phyloP scores from a whole-genome alignment of 2,113 vertebrate species.

The Isichthys henryi region DNA sequence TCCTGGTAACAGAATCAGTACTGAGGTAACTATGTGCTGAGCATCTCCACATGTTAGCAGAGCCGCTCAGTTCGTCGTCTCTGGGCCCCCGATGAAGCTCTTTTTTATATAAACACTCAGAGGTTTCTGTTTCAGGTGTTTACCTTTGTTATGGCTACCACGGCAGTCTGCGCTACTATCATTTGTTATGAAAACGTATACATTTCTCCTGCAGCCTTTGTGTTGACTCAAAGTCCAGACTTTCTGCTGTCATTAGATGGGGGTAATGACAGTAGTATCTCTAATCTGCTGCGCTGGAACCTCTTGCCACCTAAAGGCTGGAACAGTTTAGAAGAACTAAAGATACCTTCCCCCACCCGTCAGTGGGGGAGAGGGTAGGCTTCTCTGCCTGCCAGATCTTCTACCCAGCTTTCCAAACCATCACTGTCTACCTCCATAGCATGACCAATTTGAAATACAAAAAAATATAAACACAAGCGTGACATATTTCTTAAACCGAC shows the following conservation, averaged over 20 bases:
- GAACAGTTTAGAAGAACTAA: background rate
- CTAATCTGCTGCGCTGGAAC: background rate
- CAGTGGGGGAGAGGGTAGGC: background rate
- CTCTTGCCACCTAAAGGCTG: background rate
- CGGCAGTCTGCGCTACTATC: background rate
- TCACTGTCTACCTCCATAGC: background rate
- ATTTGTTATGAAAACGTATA: background rate
- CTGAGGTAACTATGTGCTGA: slow-evolving; percentile 22
- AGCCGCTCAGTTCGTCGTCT: background rate
- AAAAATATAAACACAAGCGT: background rate
- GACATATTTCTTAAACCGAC: background rate
- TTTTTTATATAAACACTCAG: background rate
- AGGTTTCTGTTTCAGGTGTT: slow-evolving; percentile 19
- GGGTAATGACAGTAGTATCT: background rate
- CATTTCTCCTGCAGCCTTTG: background rate
- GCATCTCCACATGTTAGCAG: slow-evolving; percentile 2
- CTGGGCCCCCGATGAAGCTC: background rate
- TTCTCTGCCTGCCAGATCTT: background rate
- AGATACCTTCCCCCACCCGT: background rate
- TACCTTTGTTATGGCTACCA: slow-evolving; percentile 8
- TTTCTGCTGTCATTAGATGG: background rate
- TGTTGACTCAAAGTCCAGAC: background rate
- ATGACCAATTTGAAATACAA: background rate
- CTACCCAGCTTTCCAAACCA: background rate
- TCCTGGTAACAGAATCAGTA: slow-evolving; percentile 26